phyloP scores from a whole-genome alignment of 2,797 vertebrate genomes.

The Scolopax bukidnonensis region DNA sequence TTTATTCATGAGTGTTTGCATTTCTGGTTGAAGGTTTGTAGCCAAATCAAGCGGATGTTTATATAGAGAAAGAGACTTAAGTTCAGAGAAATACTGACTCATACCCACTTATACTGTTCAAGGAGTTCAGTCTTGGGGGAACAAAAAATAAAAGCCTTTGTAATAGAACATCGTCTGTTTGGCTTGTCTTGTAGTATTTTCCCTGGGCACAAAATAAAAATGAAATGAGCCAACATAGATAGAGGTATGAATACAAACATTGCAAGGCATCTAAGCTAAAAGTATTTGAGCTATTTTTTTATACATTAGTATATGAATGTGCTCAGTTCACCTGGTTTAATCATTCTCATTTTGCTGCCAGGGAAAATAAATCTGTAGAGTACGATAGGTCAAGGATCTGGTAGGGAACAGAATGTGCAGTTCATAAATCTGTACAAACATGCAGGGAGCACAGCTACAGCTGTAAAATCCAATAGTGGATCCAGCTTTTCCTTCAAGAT shows the following conservation, averaged over 20 bases:
- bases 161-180: neutral
- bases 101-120: neutral
- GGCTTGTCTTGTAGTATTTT: neutral
- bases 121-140: neutral
- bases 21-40: neutral
- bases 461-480: neutral
- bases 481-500: conserved; percentile 51
- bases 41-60: neutral
- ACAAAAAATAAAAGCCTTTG: neutral
- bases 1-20: neutral
- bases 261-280: neutral
- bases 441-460: neutral
- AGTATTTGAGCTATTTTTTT: neutral
- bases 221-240: neutral
- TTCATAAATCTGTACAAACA: conserved; percentile 44
- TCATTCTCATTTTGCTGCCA: conserved; percentile 15
- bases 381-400: conserved; percentile 40
- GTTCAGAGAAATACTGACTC: neutral
- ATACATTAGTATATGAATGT: neutral
- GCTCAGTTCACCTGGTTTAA: conserved; percentile 6
- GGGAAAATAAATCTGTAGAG: conserved; percentile 23
- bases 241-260: neutral
- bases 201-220: neutral
- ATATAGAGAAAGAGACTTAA: neutral
- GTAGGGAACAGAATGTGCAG: conserved; percentile 19